Percentiles rank a stretch among this genome's conserved stretches.
Evolutionary conservation across 2,113 vertebrate species (phyloP).

Genomic region (Hippocampus guttulatus): DNA sequence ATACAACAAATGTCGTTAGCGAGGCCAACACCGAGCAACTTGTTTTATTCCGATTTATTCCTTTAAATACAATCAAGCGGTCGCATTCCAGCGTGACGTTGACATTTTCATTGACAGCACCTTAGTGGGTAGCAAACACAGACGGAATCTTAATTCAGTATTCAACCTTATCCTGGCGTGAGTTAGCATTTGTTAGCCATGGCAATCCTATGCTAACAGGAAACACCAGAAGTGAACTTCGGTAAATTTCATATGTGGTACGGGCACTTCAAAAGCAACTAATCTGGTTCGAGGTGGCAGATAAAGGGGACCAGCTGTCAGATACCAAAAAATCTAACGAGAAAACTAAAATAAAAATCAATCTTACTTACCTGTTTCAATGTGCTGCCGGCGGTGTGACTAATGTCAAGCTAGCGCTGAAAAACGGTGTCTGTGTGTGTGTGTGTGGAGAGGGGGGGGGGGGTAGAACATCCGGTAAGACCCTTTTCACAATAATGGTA

Average conservation of each 20-base stretch:
- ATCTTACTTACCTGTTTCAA: conserved; percentile 44
- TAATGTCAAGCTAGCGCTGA: not conserved
- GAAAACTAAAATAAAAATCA: not conserved
- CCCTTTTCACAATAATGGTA: conserved; percentile 32
- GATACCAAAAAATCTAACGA: not conserved
- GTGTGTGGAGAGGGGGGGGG: too few relatives aligned
- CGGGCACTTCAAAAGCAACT: not conserved
- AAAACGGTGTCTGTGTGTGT: too few relatives aligned
- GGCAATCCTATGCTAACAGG: conserved; percentile 42
- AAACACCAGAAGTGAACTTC: conserved; percentile 34
- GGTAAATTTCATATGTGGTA: not conserved
- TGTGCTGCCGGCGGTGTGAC: not conserved
- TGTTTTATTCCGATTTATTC: too few relatives aligned
- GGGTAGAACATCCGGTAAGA: conserved; percentile 7
- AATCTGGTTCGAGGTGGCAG: not conserved
- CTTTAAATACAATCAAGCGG: too few relatives aligned
- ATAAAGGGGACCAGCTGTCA: not conserved
- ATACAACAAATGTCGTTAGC: conserved; percentile 9
- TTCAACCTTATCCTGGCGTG: not conserved
- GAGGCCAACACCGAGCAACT: not conserved
- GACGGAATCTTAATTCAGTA: not conserved
- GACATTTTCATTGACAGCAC: not conserved
- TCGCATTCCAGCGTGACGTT: not conserved
- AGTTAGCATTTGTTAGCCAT: conserved; percentile 14
- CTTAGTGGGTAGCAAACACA: not conserved